Evolutionary conservation across 2,113 vertebrate genomes (phyloP).

Genomic region (Emydura subglobosa): DNA sequence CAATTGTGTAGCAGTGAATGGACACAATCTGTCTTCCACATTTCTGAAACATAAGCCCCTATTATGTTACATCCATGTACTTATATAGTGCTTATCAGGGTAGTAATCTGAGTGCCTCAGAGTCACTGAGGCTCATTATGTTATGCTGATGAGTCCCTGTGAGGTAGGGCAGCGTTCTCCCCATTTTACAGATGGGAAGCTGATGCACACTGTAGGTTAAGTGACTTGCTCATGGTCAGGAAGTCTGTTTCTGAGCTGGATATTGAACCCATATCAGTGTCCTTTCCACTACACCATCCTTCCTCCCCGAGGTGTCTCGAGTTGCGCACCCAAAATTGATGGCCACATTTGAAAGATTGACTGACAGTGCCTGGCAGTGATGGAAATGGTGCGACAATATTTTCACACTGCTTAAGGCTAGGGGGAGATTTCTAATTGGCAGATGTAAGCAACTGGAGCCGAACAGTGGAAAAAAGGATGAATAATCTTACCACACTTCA

Average conservation of each 20-base stretch:
- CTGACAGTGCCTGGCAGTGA: accelerated
- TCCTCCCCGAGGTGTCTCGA: not conserved
- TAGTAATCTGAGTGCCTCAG: not conserved
- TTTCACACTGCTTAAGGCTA: not conserved
- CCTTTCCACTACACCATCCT: not conserved
- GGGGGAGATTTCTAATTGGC: not conserved
- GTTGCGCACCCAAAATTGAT: not conserved
- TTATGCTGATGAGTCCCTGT: accelerated
- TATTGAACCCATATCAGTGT: not conserved
- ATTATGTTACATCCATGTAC: accelerated
- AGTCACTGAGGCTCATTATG: accelerated
- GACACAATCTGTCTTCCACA: not conserved
- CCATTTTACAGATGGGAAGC: not conserved
- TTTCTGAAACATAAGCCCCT: not conserved
- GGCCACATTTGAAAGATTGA: not conserved
- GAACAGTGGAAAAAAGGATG: not conserved
- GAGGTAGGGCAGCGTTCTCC: not conserved
- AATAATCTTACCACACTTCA: not conserved
- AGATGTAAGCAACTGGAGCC: not conserved
- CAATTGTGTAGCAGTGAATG: not conserved
- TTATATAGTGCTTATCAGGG: not conserved
- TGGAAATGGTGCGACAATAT: not conserved
- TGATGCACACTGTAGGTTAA: not conserved
- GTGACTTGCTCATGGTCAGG: not conserved
- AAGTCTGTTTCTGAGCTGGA: not conserved